phyloP scores from a whole-genome alignment of 2,888 invertebrate species.

The Cosmorhoe ocellata region DNA sequence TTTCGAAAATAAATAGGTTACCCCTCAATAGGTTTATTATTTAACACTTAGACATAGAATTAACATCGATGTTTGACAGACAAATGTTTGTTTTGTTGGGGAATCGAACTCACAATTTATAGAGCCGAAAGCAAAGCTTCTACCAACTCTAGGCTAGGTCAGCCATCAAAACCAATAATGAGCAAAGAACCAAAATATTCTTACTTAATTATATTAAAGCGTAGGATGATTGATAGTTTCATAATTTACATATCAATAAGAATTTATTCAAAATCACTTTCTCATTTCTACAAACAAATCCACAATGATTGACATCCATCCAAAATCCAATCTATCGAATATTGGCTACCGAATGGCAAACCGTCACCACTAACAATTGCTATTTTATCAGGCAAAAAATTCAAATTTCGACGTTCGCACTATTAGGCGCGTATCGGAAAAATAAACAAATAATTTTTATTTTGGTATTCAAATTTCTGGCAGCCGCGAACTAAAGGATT shows the following conservation, averaged over 20 bases:
- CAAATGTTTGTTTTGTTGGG: too few species aligned
- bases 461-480: slow-evolving; percentile 73
- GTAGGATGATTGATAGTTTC: slow-evolving; percentile 36
- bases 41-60: too few species aligned
- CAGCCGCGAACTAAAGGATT: slow-evolving; percentile 62
- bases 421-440: slow-evolving; percentile 70
- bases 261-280: slow-evolving; percentile 24
- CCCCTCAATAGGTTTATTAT: too few species aligned
- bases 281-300: slow-evolving; percentile 28
- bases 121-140: too few species aligned
- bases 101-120: too few species aligned
- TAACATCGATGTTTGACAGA: too few species aligned
- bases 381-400: slow-evolving; percentile 62
- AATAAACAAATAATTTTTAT: slow-evolving; percentile 67
- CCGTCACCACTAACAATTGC: slow-evolving; percentile 38
- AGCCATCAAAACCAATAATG: too few species aligned
- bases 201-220: too few species aligned
- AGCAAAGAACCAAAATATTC: too few species aligned
- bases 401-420: slow-evolving; percentile 52
- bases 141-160: too few species aligned
- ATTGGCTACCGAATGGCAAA: slow-evolving; percentile 43
- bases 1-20: too few species aligned
- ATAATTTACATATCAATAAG: slow-evolving; percentile 16
- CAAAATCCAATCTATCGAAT: slow-evolving; percentile 56
- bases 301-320: slow-evolving; percentile 59